A percentile compares a stretch with the other conserved stretches of the same genome.
phyloP scores from a whole-genome alignment of 2,888 invertebrate species.

The Diplolepis rosae region DNA sequence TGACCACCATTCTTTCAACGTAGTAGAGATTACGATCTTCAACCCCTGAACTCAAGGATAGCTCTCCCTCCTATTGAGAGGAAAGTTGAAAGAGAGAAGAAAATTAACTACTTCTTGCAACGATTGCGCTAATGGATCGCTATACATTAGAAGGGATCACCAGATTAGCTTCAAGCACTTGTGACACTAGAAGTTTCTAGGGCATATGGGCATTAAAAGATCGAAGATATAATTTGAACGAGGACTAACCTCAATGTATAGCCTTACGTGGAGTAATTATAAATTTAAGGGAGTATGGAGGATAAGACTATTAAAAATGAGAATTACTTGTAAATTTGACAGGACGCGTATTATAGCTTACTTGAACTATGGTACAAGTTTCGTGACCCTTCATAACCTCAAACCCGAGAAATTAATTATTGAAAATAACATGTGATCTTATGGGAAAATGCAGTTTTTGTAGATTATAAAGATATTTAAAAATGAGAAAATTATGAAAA shows the following conservation, averaged over 20 bases:
- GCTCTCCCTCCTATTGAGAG: neutral
- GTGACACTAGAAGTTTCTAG: neutral
- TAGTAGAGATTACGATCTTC: slow-evolving; percentile 8
- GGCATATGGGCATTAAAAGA: slow-evolving; percentile 4
- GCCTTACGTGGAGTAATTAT: no score
- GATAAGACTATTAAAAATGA: no score
- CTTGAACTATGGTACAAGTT: no score
- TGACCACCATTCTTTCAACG: slow-evolving; percentile 21
- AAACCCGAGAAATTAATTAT: no score
- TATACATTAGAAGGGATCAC: slow-evolving; percentile 23
- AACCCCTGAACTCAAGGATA: slow-evolving; percentile 10
- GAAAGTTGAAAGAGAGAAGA: slow-evolving; percentile 21
- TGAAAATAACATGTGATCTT: no score
- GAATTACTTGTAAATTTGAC: no score
- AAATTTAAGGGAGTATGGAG: no score
- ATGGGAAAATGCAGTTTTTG: no score
- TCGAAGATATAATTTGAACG: neutral
- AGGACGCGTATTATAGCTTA: no score
- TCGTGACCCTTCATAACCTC: no score
- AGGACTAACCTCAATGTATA: neutral
- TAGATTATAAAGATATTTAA: no score
- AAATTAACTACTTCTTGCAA: slow-evolving; percentile 25
- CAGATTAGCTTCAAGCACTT: slow-evolving; percentile 19
- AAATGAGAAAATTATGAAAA: no score
- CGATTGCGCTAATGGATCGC: slow-evolving; percentile 19